Evolutionary conservation across 2,113 vertebrate genomes (phyloP), one percentile per base, ranked within the genome.

Genomic region (Hippocampus guttulatus): DNA sequence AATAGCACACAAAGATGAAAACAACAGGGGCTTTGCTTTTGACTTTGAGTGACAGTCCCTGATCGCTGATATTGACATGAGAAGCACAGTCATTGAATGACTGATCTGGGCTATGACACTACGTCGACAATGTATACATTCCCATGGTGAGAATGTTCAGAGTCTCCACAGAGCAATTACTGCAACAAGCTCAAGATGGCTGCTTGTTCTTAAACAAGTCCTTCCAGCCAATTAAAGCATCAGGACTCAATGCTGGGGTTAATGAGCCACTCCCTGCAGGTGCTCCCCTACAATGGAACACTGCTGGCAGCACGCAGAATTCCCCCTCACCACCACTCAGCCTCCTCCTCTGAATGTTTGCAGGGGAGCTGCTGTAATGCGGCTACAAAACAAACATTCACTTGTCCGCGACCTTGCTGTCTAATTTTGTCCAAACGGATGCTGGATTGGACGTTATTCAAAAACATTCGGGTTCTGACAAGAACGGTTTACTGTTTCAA

Each of bases 341-440:
- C 25, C 5, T 49, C 70, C 67, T 55, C 64, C 18, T 33, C 65
- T 70, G 58, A 68, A 70, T 69, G 73, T 73, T 55, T 71, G 58
- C 76, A 14, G 62, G 38, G 38, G 52, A 74, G 14, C 20, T 27
- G 49, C 40, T n/a, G 12, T 61, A 71, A 73, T 54, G 49, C 16
- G 1, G 77, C 73, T 82, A 57, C 70, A 82, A 83, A 88, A 86
- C 76, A 81, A 84, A 80, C 69, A 1, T 61, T 61, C 8, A 33
- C 58, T 18, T 30, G 27, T 18, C 27, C 27, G 27, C 15, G 27
- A 60, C 15, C 58, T 61, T 30, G 58, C 27, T 33, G 33, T 61
- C 27, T 33, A 61, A 61, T 61, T 61, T 30, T 60, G 25, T 33
- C 27, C 14, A 18, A 18, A 30, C 27, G 4, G 27, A 30, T 33